Evolutionary conservation across 2,113 vertebrate genomes (phyloP).

Genomic region (Corythoichthys haematopterus): DNA sequence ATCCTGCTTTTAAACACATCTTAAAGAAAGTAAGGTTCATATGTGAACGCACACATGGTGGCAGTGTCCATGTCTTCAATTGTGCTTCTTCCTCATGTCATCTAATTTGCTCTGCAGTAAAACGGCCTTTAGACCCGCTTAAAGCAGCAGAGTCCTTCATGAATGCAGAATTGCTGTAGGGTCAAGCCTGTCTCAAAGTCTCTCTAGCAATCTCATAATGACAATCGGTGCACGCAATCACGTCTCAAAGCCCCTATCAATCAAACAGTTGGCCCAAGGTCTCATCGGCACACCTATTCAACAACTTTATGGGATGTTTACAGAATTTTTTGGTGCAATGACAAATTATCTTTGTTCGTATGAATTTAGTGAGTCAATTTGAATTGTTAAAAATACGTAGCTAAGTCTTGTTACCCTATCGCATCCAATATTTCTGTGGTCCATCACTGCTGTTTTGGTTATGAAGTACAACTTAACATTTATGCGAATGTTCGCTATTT

Average conservation of each 20-base stretch:
- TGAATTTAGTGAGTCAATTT: no score
- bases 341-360: neutral
- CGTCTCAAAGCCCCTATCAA: neutral
- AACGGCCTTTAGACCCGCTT: conserved; percentile 66
- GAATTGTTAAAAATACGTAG: no score
- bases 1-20: neutral
- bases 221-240: neutral
- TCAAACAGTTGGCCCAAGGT: neutral
- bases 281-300: neutral
- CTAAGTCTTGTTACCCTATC: no score
- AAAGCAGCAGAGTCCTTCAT: conserved; percentile 69
- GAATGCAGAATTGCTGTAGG: conserved; percentile 55
- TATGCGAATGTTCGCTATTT: neutral
- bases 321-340: neutral
- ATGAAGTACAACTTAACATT: no score
- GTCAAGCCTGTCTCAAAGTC: conserved; percentile 47
- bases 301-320: neutral
- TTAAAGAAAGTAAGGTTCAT: conserved; percentile 42
- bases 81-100: conserved; percentile 57
- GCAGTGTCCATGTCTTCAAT: conserved; percentile 44
- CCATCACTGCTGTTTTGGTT: no score
- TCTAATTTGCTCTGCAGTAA: conserved; percentile 53
- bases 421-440: no score
- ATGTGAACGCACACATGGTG: conserved; percentile 26
- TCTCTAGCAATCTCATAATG: conserved; percentile 26